A percentile compares a stretch with the other conserved stretches of the same genome.
These are phyloP conservation scores for Drosophila subquinaria DNA, from an alignment of 2,888 invertebrate genomes.

Conservation along the genomic window DNA sequence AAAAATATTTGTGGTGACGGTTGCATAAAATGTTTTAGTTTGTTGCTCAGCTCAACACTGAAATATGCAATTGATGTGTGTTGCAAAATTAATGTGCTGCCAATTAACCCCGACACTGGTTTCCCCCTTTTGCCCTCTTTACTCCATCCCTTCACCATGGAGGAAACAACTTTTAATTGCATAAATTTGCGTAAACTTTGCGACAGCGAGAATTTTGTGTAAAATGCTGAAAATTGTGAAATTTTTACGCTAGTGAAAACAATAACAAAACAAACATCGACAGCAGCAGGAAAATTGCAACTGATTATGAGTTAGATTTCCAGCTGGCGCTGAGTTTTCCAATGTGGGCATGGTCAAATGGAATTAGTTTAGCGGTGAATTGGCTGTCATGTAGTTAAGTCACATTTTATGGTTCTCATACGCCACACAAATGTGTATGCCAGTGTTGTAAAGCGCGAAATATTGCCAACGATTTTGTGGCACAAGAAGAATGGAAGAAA, in stretches of 20 bases:
- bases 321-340: slow-evolving; percentile 4
- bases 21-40: slow-evolving; percentile 26
- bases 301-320: slow-evolving; percentile 62
- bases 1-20: slow-evolving; percentile 35
- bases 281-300: slow-evolving; percentile 51
- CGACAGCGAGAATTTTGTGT: slow-evolving; percentile 30
- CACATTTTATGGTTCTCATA: slow-evolving; percentile 2
- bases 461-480: background rate
- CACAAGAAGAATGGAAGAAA: background rate
- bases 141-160: background rate
- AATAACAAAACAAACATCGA: slow-evolving; percentile 27
- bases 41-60: slow-evolving; percentile 18
- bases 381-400: slow-evolving; percentile 15
- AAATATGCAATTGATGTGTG: slow-evolving; percentile 34
- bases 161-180: slow-evolving; percentile 63
- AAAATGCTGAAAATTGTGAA: slow-evolving; percentile 35
- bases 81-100: slow-evolving; percentile 42
- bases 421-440: background rate
- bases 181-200: slow-evolving; percentile 63
- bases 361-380: slow-evolving; percentile 8
- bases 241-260: slow-evolving; percentile 12
- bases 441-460: slow-evolving; percentile 7
- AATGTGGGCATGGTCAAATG: slow-evolving; percentile 1
- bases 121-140: background rate
- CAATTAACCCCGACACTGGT: slow-evolving; percentile 53